Percentiles rank a stretch among this genome's conserved stretches.
Conservation (phyloP, 2,888 invertebrate genomes). For the Aphodius granarius region DNA sequence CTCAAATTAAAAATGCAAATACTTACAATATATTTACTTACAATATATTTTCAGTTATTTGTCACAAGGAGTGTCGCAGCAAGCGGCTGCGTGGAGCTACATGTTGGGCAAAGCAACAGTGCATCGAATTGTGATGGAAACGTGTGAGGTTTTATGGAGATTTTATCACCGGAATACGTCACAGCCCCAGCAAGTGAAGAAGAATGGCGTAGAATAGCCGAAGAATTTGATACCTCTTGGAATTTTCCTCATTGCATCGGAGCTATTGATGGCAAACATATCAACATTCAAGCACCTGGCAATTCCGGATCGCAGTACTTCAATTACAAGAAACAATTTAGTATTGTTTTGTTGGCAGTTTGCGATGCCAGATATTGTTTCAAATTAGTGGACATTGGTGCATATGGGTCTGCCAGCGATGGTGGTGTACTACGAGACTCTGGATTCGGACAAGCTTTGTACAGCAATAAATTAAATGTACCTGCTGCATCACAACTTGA, state of each 20-base stretch:
- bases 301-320: conserved; percentile 16
- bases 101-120: conserved; percentile 18
- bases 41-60: conserved; percentile 17
- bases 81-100: conserved; percentile 18
- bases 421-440: conserved; percentile 22
- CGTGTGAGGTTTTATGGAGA: conserved; percentile 15
- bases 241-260: conserved; percentile 12
- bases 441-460: conserved; percentile 27
- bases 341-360: conserved; percentile 19
- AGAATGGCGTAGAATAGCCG: conserved; percentile 19
- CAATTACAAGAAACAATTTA: conserved; percentile 21
- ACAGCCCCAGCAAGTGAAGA: conserved; percentile 16
- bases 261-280: conserved; percentile 17
- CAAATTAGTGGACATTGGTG: conserved; percentile 17
- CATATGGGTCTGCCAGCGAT: conserved; percentile 19
- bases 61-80: conserved; percentile 17
- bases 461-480: conserved; percentile 32
- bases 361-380: conserved; percentile 18
- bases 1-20: neutral
- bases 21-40: neutral
- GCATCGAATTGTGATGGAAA: conserved; percentile 18
- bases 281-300: conserved; percentile 21
- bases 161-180: conserved; percentile 16
- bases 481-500: conserved; percentile 36
- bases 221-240: conserved; percentile 12